Conservation (phyloP, 2,797 vertebrate species). For the Taenioides sp. region DNA sequence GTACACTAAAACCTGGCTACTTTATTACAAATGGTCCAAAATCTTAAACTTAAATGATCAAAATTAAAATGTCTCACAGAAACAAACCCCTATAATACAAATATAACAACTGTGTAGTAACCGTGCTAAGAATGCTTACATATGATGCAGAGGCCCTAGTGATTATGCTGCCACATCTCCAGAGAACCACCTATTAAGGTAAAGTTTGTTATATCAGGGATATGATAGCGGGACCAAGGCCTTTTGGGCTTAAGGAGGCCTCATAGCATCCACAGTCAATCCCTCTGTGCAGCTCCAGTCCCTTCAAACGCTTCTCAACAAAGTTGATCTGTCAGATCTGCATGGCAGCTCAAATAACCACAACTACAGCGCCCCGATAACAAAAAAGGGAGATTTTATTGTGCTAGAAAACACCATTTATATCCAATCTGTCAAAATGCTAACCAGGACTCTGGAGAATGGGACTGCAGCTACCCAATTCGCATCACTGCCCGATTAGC, state of each 20-base stretch:
- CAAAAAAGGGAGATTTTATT: accelerated
- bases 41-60: not conserved
- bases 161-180: conserved; percentile 6
- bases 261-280: conserved; percentile 45
- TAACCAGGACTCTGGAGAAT: conserved; percentile 48
- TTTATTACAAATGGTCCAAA: not conserved
- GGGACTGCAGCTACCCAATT: conserved; percentile 13
- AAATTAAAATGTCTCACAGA: not conserved
- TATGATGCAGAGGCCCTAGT: not conserved
- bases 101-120: not conserved
- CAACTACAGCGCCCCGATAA: not conserved
- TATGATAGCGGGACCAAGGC: conserved; percentile 47
- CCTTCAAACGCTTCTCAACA: not conserved
- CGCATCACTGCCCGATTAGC: not conserved
- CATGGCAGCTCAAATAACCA: too few species aligned
- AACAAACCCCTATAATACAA: not conserved
- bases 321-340: not conserved
- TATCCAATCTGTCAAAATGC: conserved; percentile 45
- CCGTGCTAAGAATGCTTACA: not conserved
- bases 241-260: conserved; percentile 62
- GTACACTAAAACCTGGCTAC: not conserved
- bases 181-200: not conserved
- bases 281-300: conserved; percentile 2
- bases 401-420: not conserved
- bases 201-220: conserved; percentile 10